phyloP scores from a whole-genome alignment of 2,888 invertebrate species.

The Morpho achilles region DNA sequence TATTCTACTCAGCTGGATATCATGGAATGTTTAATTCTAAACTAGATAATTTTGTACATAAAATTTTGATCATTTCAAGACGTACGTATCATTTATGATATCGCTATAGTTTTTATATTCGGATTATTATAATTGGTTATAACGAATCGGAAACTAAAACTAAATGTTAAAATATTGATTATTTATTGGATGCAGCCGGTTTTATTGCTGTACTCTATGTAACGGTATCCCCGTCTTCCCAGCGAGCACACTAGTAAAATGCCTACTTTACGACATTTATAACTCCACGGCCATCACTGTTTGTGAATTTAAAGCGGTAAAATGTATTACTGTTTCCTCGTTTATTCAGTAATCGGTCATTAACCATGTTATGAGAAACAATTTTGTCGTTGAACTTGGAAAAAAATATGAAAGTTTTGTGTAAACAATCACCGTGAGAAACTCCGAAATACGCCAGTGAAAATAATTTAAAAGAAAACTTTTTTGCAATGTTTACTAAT shows the following conservation, averaged over 20 bases:
- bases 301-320: not conserved
- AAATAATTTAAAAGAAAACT: no score
- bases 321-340: not conserved
- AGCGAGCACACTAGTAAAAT: constrained; percentile 7
- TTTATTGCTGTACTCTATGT: constrained; percentile 4
- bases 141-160: constrained; percentile 9
- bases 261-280: constrained; percentile 4
- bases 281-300: constrained; percentile 9
- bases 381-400: no score
- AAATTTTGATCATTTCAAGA: constrained; percentile 20
- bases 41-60: not conserved
- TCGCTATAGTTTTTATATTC: constrained; percentile 11
- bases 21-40: no score
- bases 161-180: not conserved
- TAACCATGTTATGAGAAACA: not conserved
- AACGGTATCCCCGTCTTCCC: constrained; percentile 19
- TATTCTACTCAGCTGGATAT: no score
- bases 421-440: no score
- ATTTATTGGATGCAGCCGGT: constrained; percentile 11
- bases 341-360: not conserved
- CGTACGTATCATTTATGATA: constrained; percentile 16
- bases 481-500: no score
- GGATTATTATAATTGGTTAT: constrained; percentile 11
- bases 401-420: no score
- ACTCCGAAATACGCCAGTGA: no score